Percentiles rank a stretch among this genome's conserved stretches.
phyloP scores from a whole-genome alignment of 2,797 vertebrate genomes.

The Sebastolobus altivelis region DNA sequence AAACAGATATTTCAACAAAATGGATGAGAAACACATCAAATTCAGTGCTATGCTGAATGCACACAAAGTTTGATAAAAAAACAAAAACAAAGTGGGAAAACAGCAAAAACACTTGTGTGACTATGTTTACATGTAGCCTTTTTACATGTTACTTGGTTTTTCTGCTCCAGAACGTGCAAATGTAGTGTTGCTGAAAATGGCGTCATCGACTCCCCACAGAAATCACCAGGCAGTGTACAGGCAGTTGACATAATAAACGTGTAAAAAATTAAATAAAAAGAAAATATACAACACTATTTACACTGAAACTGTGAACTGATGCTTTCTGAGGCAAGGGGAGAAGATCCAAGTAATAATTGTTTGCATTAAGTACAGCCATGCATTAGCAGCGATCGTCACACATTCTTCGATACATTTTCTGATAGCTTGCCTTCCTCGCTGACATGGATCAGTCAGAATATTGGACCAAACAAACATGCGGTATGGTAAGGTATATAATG shows the following conservation, averaged over 20 bases:
- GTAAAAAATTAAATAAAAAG: conserved; percentile 39
- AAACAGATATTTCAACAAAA: conserved; percentile 74
- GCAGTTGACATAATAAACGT: conserved; percentile 18
- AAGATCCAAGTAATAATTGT: conserved; percentile 49
- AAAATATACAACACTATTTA: conserved; percentile 23
- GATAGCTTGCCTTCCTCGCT: conserved; percentile 52
- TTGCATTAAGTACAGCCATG: conserved; percentile 75
- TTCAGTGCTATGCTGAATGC: conserved; percentile 75
- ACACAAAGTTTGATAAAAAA: conserved; percentile 56
- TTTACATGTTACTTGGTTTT: conserved; percentile 43
- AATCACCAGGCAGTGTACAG: conserved; percentile 46
- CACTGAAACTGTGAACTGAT: conserved; percentile 37
- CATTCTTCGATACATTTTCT: conserved; percentile 54
- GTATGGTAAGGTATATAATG: conserved; percentile 4
- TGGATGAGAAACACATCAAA: conserved; percentile 63
- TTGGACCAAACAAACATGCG: conserved; percentile 49
- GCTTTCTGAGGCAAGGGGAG: conserved; percentile 50
- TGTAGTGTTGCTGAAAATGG: conserved; percentile 66
- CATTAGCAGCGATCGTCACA: conserved; percentile 78
- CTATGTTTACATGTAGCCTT: conserved; percentile 26
- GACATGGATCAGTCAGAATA: conserved; percentile 54
- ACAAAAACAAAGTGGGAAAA: conserved; percentile 20
- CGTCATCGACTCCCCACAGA: conserved; percentile 31
- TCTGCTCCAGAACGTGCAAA: conserved; percentile 70
- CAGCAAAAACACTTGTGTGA: conserved; percentile 27